Evolutionary conservation across 2,113 vertebrate species (phyloP), one percentile per base, ranked within the genome.

Genomic region (Beaufortia kweichowensis): DNA sequence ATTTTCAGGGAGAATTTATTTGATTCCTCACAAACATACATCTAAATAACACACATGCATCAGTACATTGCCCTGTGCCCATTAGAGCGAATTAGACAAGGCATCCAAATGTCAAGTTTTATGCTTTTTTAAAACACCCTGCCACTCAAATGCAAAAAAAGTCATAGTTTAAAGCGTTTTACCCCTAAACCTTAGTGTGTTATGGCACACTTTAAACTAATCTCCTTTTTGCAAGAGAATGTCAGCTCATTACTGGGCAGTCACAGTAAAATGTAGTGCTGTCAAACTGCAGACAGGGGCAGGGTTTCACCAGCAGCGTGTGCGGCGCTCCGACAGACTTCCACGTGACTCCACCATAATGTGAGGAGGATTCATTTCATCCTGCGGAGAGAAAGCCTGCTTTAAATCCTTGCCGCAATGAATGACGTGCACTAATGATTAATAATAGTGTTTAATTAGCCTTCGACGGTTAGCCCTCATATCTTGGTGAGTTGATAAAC

Each of bases 371-470:
- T 72, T 55, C n/a, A 19, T 73, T 43, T 31, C 26, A 65, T 48
- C 24, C 55, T 19, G 21, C 50, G 2, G 11, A 57, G 23, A 29
- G 24, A 31, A 55, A 26, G 23, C 9, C 11, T 5, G 26, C 14
- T 66, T 65, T 28, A 66, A 21, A 60, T 19, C 24, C 39, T 33
- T 68, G 26, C 21, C 35, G 24, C 39, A 60, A 56, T 72, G 50
- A 35, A 21, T 14, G 24, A 59, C 1, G 15, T 15, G n/a, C 55
- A 46, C n/a, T 74, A 73, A 33, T 57, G 53, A 73, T 59, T 75
- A 79, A 79, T 79, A 79, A 67, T 48, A 28, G 29, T 41, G n/a
- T 74, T 39, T 79, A 79, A 74, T 79, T 61, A 60, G 78, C 53
- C 77, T 56, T 53, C 35, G 33, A 24, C n/a, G 8, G 62, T 57